phyloP scores from a whole-genome alignment of 2,888 invertebrate species.

The Agonopterix alstromeriana region DNA sequence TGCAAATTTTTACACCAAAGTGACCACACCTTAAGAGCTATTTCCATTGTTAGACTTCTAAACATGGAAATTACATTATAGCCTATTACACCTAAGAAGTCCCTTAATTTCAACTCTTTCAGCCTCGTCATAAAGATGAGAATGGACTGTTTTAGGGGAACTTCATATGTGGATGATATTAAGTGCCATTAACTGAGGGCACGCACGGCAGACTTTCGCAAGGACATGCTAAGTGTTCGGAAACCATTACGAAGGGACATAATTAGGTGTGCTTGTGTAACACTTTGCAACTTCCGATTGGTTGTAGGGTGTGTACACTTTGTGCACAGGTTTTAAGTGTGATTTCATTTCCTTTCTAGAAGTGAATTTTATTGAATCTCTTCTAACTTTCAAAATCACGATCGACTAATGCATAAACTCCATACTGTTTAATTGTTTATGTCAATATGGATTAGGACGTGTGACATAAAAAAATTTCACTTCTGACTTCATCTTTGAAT shows the following conservation, averaged over 20 bases:
- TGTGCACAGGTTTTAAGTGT: background rate
- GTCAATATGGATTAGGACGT: too few relatives aligned
- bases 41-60: too few relatives aligned
- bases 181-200: slow-evolving; percentile 1
- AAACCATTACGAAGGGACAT: slow-evolving; percentile 47
- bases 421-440: too few relatives aligned
- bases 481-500: too few relatives aligned
- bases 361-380: too few relatives aligned
- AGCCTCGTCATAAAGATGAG: background rate
- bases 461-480: too few relatives aligned
- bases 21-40: slow-evolving; percentile 1
- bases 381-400: too few relatives aligned
- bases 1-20: slow-evolving; percentile 5
- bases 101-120: too few relatives aligned
- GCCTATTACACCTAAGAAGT: background rate
- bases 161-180: slow-evolving; percentile 2
- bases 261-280: slow-evolving; percentile 57
- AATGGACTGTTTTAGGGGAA: background rate
- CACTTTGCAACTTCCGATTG: slow-evolving; percentile 58
- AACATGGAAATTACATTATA: slow-evolving; percentile 45
- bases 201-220: slow-evolving; percentile 23
- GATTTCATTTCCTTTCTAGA: too few relatives aligned
- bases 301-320: slow-evolving; percentile 28
- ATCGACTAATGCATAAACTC: too few relatives aligned
- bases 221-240: slow-evolving; percentile 49